Evolutionary conservation across 2,113 vertebrate species (phyloP).

Genomic region (Chaetodon trifascialis): DNA sequence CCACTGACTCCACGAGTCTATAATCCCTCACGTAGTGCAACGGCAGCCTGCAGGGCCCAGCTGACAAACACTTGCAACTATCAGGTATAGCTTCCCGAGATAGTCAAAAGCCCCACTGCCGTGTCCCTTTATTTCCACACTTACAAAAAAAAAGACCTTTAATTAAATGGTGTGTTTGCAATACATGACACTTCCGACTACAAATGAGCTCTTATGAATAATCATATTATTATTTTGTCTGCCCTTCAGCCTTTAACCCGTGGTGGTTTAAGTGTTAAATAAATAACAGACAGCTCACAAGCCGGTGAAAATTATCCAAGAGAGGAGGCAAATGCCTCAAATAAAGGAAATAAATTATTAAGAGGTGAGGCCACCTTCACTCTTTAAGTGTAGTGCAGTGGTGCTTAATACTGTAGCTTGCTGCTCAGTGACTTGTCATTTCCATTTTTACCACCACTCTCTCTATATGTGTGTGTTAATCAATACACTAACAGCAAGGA

Average conservation of each 20-base stretch:
- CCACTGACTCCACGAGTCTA: slow-evolving; percentile 86
- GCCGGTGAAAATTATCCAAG: slow-evolving; percentile 27
- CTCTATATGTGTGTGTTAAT: slow-evolving; percentile 67
- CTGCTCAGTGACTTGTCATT: slow-evolving; percentile 69
- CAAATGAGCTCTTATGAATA: slow-evolving; percentile 58
- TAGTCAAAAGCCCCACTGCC: slow-evolving; percentile 14
- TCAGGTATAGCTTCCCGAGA: slow-evolving; percentile 29
- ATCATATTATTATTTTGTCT: slow-evolving; percentile 45
- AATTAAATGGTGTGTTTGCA: slow-evolving; percentile 55
- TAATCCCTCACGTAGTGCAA: slow-evolving; percentile 79
- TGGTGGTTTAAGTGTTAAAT: slow-evolving; percentile 44
- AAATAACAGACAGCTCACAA: slow-evolving; percentile 45
- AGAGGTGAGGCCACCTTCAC: slow-evolving; percentile 11
- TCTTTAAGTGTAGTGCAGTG: background rate
- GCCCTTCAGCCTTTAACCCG: slow-evolving; percentile 45
- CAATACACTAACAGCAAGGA: slow-evolving; percentile 65
- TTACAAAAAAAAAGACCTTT: slow-evolving; percentile 14
- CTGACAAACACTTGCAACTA: slow-evolving; percentile 57
- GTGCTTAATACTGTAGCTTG: slow-evolving; percentile 17
- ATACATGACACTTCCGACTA: slow-evolving; percentile 22
- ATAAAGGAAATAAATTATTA: slow-evolving; percentile 26
- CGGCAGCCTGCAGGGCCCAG: slow-evolving; percentile 46
- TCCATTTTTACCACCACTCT: slow-evolving; percentile 67
- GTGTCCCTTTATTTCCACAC: slow-evolving; percentile 26
- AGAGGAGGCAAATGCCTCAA: background rate